Conservation (phyloP, 37 sponge, comb jelly and placozoan genomes). For the Ephydatia muelleri region DNA sequence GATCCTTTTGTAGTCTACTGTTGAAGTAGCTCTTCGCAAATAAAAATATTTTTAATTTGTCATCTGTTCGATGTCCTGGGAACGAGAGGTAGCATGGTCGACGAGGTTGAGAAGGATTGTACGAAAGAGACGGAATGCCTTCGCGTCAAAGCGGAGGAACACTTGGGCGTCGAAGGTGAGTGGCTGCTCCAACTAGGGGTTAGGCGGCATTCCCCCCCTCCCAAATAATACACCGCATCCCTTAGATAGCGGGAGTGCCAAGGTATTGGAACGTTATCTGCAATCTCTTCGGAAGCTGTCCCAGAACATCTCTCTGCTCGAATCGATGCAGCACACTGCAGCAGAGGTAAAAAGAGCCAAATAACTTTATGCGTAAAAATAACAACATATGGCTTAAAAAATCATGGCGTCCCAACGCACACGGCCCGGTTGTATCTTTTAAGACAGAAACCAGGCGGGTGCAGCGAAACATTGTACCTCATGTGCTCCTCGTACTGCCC, state of each 20-base stretch:
- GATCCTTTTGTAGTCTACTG: no score
- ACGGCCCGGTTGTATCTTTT: no score
- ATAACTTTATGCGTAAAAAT: neutral
- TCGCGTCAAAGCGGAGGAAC: neutral
- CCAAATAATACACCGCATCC: neutral
- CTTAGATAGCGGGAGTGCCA: neutral
- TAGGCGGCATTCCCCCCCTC: neutral
- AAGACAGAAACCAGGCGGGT: neutral
- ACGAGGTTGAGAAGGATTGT: neutral
- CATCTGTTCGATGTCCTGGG: neutral
- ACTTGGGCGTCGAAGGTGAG: neutral
- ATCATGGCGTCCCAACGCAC: no score
- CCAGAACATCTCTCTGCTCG: neutral
- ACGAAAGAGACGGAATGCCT: neutral
- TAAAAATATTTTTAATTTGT: no score
- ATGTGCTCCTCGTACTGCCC: conserved; percentile 14
- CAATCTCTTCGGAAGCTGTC: neutral
- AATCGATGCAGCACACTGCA: neutral
- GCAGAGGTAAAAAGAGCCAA: neutral
- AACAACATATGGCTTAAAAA: no score
- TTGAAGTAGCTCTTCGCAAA: no score
- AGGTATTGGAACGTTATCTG: neutral
- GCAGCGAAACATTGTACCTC: conserved; percentile 9
- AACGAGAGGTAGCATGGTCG: neutral
- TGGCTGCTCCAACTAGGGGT: no score